Evolutionary conservation across 1,140 invertebrate genomes (phyloP).

Genomic region (Diabrotica undecimpunctata): DNA sequence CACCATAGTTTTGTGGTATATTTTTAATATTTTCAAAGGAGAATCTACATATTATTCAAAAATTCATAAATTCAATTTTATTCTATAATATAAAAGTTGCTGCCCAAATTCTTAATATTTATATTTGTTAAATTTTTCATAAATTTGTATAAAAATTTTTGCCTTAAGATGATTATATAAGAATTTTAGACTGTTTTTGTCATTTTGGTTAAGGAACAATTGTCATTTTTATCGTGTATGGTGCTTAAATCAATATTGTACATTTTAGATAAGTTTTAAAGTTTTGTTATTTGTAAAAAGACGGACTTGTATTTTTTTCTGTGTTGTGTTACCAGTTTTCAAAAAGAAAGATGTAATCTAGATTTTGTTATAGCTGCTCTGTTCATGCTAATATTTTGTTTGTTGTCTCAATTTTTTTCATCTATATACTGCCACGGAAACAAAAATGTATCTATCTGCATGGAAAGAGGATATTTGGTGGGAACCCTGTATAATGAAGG

Average conservation of each 20-base stretch:
- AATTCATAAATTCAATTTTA: no score
- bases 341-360: neutral
- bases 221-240: neutral
- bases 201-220: neutral
- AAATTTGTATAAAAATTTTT: no score
- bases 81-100: no score
- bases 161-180: no score
- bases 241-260: no score
- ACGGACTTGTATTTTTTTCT: neutral
- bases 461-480: slow-evolving; percentile 18
- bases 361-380: neutral
- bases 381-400: neutral
- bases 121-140: no score
- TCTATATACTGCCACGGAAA: slow-evolving; percentile 14
- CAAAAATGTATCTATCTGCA: slow-evolving; percentile 14
- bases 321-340: neutral
- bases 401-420: slow-evolving; percentile 6
- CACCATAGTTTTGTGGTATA: no score
- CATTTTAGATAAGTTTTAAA: no score
- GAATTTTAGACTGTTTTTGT: neutral
- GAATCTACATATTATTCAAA: no score
- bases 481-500: slow-evolving; percentile 18
- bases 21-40: no score
- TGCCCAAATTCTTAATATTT: no score
- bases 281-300: neutral